These are phyloP conservation scores for Lacanobia oleracea DNA, from an alignment of 2,888 invertebrate genomes.

Conservation along the genomic window DNA sequence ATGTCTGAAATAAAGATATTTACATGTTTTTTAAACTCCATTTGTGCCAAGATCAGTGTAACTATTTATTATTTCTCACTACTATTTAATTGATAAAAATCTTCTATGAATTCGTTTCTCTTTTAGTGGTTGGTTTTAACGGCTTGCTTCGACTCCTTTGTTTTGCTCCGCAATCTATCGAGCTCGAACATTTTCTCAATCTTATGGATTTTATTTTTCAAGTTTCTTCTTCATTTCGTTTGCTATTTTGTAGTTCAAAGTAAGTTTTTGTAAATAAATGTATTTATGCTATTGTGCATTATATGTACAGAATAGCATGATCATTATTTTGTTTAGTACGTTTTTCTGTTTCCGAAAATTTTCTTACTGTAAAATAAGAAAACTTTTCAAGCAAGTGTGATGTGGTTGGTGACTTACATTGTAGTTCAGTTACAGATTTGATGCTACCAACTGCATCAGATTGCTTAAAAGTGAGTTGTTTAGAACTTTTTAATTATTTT, in stretches of 20 bases:
- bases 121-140: slow-evolving; percentile 42
- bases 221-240: slow-evolving; percentile 28
- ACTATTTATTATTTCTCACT: not conserved
- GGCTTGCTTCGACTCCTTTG: slow-evolving; percentile 36
- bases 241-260: slow-evolving; percentile 16
- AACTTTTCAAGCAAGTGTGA: too few species aligned
- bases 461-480: too few species aligned
- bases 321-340: too few species aligned
- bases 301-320: not conserved
- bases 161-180: slow-evolving; percentile 42
- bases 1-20: too few species aligned
- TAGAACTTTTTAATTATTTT: too few species aligned
- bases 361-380: too few species aligned
- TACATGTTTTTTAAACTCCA: too few species aligned
- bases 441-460: too few species aligned
- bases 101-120: slow-evolving; percentile 31
- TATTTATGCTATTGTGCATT: not conserved
- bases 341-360: too few species aligned
- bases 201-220: slow-evolving; percentile 41
- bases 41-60: not conserved
- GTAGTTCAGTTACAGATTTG: too few species aligned
- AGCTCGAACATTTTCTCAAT: slow-evolving; percentile 34
- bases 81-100: slow-evolving; percentile 33
- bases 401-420: too few species aligned
- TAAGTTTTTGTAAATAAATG: not conserved